Conservation (phyloP, 2,797 vertebrate species). For the Gobionotothen gibberifrons region DNA sequence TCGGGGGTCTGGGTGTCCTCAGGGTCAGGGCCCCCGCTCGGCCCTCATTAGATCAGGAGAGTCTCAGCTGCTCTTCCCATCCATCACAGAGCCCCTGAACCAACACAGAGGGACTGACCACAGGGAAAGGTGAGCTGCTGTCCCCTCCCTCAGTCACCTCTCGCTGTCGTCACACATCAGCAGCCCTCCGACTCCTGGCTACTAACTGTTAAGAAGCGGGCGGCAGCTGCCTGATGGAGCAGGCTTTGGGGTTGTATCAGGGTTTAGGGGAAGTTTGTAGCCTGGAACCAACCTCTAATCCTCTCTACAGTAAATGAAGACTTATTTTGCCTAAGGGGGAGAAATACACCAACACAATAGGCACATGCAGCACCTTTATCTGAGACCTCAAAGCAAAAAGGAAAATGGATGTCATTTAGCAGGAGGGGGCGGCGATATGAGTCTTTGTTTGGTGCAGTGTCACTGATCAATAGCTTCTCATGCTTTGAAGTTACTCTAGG, state of each 20-base stretch:
- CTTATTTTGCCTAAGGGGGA: conserved; percentile 25
- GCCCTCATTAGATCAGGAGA: conserved; percentile 36
- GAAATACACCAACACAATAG: conserved; percentile 34
- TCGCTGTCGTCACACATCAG: conserved; percentile 62
- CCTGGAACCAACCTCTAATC: conserved; percentile 27
- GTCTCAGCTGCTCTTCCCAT: conserved; percentile 68
- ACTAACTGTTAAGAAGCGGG: conserved; percentile 19
- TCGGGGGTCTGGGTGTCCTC: conserved; percentile 18
- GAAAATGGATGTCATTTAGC: conserved; percentile 38
- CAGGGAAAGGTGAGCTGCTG: conserved; percentile 52
- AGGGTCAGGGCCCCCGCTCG: conserved; percentile 35
- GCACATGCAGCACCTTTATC: conserved; percentile 30
- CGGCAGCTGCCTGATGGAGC: conserved; percentile 51
- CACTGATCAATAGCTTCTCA: conserved; percentile 57
- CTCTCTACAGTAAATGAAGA: conserved; percentile 41
- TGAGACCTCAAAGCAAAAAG: conserved; percentile 34
- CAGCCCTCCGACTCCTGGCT: conserved; percentile 31
- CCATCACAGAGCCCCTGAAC: conserved; percentile 62
- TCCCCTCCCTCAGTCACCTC: conserved; percentile 64
- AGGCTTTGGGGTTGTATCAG: conserved; percentile 12
- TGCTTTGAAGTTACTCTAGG: conserved; percentile 49
- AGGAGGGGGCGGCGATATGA: conserved; percentile 29
- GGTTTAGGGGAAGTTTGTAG: conserved; percentile 30
- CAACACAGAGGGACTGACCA: conserved; percentile 31
- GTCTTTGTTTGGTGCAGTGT: conserved; percentile 43